Base-by-base conservation (phyloP, 2,888 invertebrate species). In the Catocala sponsa region DNA sequence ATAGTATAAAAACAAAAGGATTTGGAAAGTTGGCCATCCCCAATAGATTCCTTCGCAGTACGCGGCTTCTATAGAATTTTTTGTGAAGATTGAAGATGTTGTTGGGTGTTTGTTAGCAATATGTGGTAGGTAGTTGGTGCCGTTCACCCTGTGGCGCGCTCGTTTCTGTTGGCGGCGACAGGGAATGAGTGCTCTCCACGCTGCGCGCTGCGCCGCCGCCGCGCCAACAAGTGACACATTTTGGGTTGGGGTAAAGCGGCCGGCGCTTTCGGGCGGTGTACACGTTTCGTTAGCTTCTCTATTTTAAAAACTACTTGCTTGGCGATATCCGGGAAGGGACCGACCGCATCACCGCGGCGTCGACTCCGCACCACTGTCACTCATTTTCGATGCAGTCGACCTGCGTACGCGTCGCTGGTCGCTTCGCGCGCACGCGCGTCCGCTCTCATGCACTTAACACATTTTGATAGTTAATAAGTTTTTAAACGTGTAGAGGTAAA, bases 281-380 rank as follows among this genome's bases (percentile, higher is more conserved):
- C 92, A 91, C 92, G 93, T 92, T 91, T 91, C 92, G 92, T 91
- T 92, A 89, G 90, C 87, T 92, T 91, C 93, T 92, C 91, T 94
- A 93, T 92, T 94, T 91, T 90, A 92, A 92, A 93, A 92, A 91
- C 89, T 88, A 91, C 91, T 91, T 91, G 87, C 85, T 89, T 84
- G 84, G 84, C 91, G 91, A 91, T 94, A 94, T 93, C 93, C 92
- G 93, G 93, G 89, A 93, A 94, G 94, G 93, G 94, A 89, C 86
- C 88, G 86, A 87, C 88, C 89, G 88, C 89, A 88, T 87, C 88
- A 84, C 80, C 83, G 87, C 84, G 87, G 82, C 87, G 86, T 78
- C 80, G 84, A 78, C 79, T 80, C 82, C 70, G 72, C 80, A 84
- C 86, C 83, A 86, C 89, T 87, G 90, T 89, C 90, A 87, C 89